Evolutionary conservation across 2,888 invertebrate genomes (phyloP), one percentile per base, ranked within the genome.

Genomic region (Metacarcinus magister): DNA sequence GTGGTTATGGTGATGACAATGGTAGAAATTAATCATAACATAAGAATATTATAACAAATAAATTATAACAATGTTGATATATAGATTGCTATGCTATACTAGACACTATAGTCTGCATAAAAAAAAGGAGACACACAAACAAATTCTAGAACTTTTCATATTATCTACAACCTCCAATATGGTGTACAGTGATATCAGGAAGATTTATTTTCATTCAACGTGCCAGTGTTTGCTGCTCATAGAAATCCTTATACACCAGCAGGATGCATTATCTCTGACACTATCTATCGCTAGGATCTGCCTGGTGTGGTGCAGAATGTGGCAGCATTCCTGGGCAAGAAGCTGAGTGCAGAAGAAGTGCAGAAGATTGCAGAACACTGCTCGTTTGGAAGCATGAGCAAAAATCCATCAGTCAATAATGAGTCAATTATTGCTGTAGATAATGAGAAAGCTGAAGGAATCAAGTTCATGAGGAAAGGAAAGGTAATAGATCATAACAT

Each of bases 311-410:
- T 99, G 13, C 97, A 98, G 48, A 98, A 98, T 97, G 98, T 99
- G 43, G 98, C 99, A 0, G 97, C 98, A 3, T 99, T 99, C 97
- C 97, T 99, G 32, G 98, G 98, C 8, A 98, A 98, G 97, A 97
- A 97, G 16, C 97, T 98, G 28, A 98, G 98, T 0, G 98, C 98
- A 0, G 98, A 98, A 7, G 98, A 99, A 97, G 98, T 99, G 1
- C 97, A 98, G 0, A 97, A 98, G n/a, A 98, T 99, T 0, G 98
- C 98, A 96, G 98, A 98, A 2, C 98, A 99, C 97, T 98, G 99
- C 39, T 98, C 98, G 92, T 99, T 99, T 97, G 98, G 98, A 94
- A 98, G 98, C 97, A 99, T 99, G 99, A 98, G 98, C 97, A 98
- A 98, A 0, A 99, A 99, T 97, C 98, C 98, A 44, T 98, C 98